Percentiles rank a stretch among this genome's conserved stretches.
Evolutionary conservation across 2,113 vertebrate genomes (phyloP).

Genomic region (Stercorarius parasiticus): DNA sequence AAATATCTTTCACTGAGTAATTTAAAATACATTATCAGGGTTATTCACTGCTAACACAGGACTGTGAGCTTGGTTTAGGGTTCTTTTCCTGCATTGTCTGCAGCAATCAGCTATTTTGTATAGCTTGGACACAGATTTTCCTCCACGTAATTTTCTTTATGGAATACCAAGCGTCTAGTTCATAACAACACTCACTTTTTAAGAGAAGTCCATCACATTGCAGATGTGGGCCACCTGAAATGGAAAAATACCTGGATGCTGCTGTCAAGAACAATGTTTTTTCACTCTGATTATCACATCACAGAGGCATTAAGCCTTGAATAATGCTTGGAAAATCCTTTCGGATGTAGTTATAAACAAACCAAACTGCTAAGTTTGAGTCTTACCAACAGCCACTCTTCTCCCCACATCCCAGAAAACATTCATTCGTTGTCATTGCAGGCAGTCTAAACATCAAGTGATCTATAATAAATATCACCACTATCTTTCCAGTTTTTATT

Average conservation of each 20-base stretch:
- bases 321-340: background rate
- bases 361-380: background rate
- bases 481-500: background rate
- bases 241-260: background rate
- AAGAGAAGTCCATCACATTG: background rate
- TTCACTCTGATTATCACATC: background rate
- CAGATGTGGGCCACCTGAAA: background rate
- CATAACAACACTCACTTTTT: background rate
- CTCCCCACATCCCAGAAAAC: background rate
- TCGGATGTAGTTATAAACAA: background rate
- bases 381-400: background rate
- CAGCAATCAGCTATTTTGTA: background rate
- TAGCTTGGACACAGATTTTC: background rate
- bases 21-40: background rate
- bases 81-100: background rate
- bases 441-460: background rate
- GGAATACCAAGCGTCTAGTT: background rate
- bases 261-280: background rate
- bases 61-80: background rate
- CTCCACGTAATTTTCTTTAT: background rate
- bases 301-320: background rate
- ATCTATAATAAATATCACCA: background rate
- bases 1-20: constrained; percentile 12
- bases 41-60: background rate
- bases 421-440: background rate